phyloP scores from a whole-genome alignment of 2,113 vertebrate species.

The Loxodonta africana region DNA sequence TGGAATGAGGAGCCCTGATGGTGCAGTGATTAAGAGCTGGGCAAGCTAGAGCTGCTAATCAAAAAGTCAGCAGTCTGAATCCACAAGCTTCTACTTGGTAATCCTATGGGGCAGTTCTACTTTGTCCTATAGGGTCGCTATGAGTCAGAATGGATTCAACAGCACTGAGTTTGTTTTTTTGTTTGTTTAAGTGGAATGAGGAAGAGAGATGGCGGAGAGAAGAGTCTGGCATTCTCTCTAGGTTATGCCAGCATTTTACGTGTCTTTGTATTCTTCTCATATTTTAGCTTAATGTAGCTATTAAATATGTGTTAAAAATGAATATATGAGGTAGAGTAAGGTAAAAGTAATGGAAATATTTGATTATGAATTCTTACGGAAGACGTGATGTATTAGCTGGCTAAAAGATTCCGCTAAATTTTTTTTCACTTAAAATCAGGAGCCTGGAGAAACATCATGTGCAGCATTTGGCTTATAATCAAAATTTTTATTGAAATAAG shows the following conservation, averaged over 20 bases:
- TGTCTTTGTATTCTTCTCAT: not conserved
- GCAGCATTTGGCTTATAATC: constrained; percentile 57
- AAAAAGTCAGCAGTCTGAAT: too few relatives aligned
- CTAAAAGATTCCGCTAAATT: constrained; percentile 28
- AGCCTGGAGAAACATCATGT: constrained; percentile 49
- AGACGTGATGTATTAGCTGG: not conserved
- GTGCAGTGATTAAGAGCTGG: too few relatives aligned
- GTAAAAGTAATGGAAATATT: constrained; percentile 6
- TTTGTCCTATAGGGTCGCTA: too few relatives aligned
- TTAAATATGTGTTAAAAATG: not conserved
- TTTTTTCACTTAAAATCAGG: constrained; percentile 36
- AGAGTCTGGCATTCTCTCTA: not conserved
- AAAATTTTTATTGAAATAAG: constrained; percentile 63
- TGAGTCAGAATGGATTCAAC: too few relatives aligned
- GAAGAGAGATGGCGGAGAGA: not conserved
- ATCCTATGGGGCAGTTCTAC: too few relatives aligned
- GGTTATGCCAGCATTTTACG: not conserved
- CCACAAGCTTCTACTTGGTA: too few relatives aligned
- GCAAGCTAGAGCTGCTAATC: too few relatives aligned
- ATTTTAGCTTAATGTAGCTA: not conserved
- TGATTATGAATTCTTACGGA: not conserved
- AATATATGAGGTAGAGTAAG: not conserved
- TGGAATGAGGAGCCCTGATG: too few relatives aligned
- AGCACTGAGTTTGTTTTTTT: too few relatives aligned
- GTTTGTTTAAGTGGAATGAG: not conserved